Conservation (phyloP, 2,888 invertebrate genomes). For the Pteria penguin region DNA sequence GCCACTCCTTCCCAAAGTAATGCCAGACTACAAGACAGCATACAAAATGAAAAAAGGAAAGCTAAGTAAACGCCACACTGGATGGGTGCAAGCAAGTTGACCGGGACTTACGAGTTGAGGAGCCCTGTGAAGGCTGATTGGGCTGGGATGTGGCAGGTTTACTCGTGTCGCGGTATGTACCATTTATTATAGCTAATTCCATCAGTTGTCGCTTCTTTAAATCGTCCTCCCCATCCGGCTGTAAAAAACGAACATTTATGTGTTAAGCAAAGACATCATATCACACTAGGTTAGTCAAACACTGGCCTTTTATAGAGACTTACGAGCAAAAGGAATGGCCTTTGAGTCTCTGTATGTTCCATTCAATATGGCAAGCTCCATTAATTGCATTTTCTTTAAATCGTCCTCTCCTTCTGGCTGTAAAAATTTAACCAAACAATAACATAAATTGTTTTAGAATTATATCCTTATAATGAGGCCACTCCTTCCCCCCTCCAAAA, state of each 20-base stretch:
- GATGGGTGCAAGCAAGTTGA: slow-evolving; percentile 22
- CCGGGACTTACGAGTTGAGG: slow-evolving; percentile 72
- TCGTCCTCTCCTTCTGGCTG: slow-evolving; percentile 99
- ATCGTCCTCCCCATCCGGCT: slow-evolving; percentile 99
- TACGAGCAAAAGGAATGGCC: slow-evolving; percentile 68
- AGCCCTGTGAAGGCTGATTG: slow-evolving; percentile 59
- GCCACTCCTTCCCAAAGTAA: slow-evolving; percentile 27
- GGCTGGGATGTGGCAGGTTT: slow-evolving; percentile 67
- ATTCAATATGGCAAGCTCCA: slow-evolving; percentile 99
- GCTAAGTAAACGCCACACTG: slow-evolving; percentile 46
- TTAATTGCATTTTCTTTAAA: slow-evolving; percentile 98
- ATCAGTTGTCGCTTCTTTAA: slow-evolving; percentile 99
- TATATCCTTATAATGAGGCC: too few relatives aligned
- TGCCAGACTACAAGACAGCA: slow-evolving; percentile 32
- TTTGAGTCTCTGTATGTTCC: slow-evolving; percentile 95
- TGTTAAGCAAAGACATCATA: not conserved
- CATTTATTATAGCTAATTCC: slow-evolving; percentile 99
- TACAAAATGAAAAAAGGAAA: slow-evolving; percentile 34
- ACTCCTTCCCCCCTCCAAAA: too few relatives aligned
- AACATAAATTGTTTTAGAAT: too few relatives aligned
- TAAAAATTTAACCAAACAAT: slow-evolving; percentile 50
- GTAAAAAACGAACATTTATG: slow-evolving; percentile 74
- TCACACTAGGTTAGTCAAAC: not conserved
- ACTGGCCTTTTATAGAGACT: slow-evolving; percentile 48
- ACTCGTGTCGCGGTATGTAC: slow-evolving; percentile 88